Base-by-base conservation (phyloP, 2,113 vertebrate genomes). In the Corvus moneduloides region DNA sequence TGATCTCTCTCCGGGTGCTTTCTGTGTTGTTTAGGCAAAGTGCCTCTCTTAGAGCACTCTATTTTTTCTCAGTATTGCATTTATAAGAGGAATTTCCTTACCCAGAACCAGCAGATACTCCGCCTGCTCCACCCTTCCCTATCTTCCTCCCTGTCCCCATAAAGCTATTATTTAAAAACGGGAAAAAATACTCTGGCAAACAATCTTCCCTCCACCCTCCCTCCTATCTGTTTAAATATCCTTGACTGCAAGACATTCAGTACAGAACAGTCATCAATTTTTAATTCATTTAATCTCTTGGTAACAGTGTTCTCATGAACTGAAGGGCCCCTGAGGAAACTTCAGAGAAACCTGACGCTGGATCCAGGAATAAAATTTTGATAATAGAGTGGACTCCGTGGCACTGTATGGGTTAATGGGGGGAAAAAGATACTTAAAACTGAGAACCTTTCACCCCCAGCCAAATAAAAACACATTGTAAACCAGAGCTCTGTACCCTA, bases 271-370 rank as follows among this genome's bases (percentile, higher is more conserved):
- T 97, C 95, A 98, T 98, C 97, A 97, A 97, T 97, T 98, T 98
- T 98, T 98, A 97, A 98, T 97, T 97, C 95, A 95, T 95, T 96
- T 97, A 97, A 97, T 97, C 97, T 97, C 97, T 95, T 86, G 95
- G 97, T 97, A 96, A 97, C 97, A 79, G 95, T 97, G 96, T 98
- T 96, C 94, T 83, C 8, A 37, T 94, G 98, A 97, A 97, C 95
- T 89, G 95, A 97, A 97, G 96, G 92, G 90, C 91, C 96, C 92
- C 78, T 62, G 84, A 98, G 96, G 94, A 97, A 98, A 96, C 96
- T 87, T 93, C 91, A 81, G 84, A 93, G 93, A 94, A 98, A 96
- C 85, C 96, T 96, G 89, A 59, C 20, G 37, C 90, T 61, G 49
- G 33, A 87, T 80, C 67, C 81, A 62, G 77, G 77, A 48, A 51